Base-by-base conservation (phyloP, 2,113 vertebrate species). In the Opisthocomus hoazin region DNA sequence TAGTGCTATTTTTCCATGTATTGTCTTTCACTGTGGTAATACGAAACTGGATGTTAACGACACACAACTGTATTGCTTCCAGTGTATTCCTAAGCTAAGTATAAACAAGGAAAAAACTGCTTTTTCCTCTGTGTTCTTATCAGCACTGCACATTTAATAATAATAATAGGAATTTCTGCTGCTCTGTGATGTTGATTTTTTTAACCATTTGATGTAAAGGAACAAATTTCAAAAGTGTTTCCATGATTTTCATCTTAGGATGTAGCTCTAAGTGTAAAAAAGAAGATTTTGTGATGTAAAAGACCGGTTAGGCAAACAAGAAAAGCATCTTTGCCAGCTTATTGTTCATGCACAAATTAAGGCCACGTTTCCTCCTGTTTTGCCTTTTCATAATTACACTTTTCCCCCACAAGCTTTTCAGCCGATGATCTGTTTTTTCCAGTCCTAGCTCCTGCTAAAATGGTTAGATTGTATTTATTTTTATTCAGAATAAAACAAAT, bases 311-410 rank as follows among this genome's bases (percentile, higher is more conserved):
- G 34, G 30, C 46, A 92, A 91, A 77, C 39, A 84, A 56, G 54
- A 53, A 60, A 70, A 71, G 1, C 22, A 10, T 94, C 65, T 87
- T 71, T 91, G 77, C 91, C 96, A 96, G 69, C 19, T 50, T 75
- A 94, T 94, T 94, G 87, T 89, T 92, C 77, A 37, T 73, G 69
- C 15, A 54, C 43, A 89, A 94, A 73, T 88, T 73, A 87, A 66
- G 51, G 19, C 60, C 1, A 6, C 53, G 9, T 82, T 93, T 89
- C 74, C 45, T 94, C 41, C 70, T 94, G 48, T 53, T 89, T 93
- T 92, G 64, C 34, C 10, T 75, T 87, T 94, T 89, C 0, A 0
- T 84, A 84, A 93, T 81, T 60, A 60, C 2, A 16, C 24, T 60
- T 92, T 36, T 89, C 65, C 26, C 27, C 53, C 39, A 48, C 53